Evolutionary conservation across 2,797 vertebrate genomes (phyloP).

Genomic region (Neomorphus geoffroyi): DNA sequence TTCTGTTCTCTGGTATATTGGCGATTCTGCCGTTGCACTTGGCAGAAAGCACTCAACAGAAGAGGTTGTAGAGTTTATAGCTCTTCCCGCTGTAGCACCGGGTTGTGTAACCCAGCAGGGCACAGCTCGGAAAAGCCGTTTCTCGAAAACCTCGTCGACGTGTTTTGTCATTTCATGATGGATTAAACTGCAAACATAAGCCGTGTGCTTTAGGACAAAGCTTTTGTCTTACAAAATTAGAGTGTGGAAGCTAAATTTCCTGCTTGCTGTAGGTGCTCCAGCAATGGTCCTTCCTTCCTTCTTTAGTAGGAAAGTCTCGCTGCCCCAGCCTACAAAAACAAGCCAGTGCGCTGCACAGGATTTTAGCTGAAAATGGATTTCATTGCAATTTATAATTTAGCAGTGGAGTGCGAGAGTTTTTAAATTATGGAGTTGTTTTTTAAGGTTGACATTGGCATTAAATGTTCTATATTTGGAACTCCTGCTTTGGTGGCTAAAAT

Average conservation of each 20-base stretch:
- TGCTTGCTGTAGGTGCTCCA: not conserved
- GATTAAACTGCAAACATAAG: not conserved
- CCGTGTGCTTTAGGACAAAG: not conserved
- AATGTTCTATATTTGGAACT: conserved; percentile 28
- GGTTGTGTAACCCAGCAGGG: not conserved
- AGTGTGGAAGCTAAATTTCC: not conserved
- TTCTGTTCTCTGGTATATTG: not conserved
- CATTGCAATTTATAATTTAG: not conserved
- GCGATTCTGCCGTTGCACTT: not conserved
- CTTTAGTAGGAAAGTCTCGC: not conserved
- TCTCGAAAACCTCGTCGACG: not conserved
- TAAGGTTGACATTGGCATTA: conserved; percentile 14
- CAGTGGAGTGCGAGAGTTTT: not conserved
- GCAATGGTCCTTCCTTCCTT: not conserved
- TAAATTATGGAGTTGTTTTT: conserved; percentile 35
- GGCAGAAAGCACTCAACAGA: not conserved
- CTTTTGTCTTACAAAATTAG: not conserved
- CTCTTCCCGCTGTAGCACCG: not conserved
- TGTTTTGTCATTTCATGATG: not conserved
- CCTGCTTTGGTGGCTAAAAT: conserved; percentile 16
- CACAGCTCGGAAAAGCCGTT: not conserved
- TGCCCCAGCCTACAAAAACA: not conserved
- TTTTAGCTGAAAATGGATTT: not conserved
- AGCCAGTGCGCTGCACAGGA: not conserved
- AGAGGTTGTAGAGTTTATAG: not conserved